Base-by-base conservation (phyloP, 2,888 invertebrate genomes). In the Hydropsyche betteni region DNA sequence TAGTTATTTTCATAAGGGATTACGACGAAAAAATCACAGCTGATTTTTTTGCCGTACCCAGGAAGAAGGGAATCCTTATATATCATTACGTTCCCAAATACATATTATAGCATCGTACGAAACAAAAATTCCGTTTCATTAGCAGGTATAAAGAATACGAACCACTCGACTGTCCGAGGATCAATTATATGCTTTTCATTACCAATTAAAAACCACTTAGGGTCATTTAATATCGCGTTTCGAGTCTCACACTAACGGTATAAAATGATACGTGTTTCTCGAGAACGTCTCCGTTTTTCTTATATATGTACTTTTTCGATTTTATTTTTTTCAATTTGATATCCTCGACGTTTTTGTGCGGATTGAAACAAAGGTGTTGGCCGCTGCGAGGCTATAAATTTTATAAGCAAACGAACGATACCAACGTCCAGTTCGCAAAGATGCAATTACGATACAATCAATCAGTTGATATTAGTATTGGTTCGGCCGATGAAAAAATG, bases 201-300 rank as follows among this genome's bases (percentile, higher is more conserved):
- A 79, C 77, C 79, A 79, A 79, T 79, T 79, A 79, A 79, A 79
- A 74, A 74, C 77, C 79, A 79, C 79, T 79, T 79, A 79, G 75
- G 68, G 16, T 52, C 75, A 68, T 77, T 79, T 79, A 77, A 77
- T 79, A 75, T 75, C 74, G 70, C 72, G 74, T 77, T 75, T 72
- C 70, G 69, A 76, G 51, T 50, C 53, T 70, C 75, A 74, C 75
- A 74, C 53, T 72, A 77, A 75, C 76, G 74, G 70, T 74, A 74
- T 69, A 50, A 76, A 74, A 74, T 76, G 74, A 71, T 76, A 53
- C 74, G 36, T 64, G 52, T 50, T 55, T 58, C 70, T 70, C 14
- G 14, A 44, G 10, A 8, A 0, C 6, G 44, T 44, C 10, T 44
- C 6, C 10, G 4, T 44, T 44, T 44, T 44, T 44, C 44, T 44